These are phyloP conservation scores for Chalcosyrphus nemorum DNA, from an alignment of 2,888 invertebrate genomes.

Conservation along the genomic window DNA sequence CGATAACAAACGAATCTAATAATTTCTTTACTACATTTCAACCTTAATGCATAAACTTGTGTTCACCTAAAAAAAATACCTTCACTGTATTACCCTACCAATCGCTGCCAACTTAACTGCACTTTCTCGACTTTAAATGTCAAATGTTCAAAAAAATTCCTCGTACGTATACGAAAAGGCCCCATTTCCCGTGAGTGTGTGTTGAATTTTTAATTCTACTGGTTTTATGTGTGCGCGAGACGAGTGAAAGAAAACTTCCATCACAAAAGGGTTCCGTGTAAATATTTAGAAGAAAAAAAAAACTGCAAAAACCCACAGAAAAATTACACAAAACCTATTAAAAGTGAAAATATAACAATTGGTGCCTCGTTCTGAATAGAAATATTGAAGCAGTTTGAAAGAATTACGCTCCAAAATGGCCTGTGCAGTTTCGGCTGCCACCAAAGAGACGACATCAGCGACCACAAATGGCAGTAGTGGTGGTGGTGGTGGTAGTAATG, in stretches of 20 bases:
- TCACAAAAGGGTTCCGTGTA: conserved; percentile 48
- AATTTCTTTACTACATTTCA: background rate
- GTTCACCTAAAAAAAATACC: conserved; percentile 29
- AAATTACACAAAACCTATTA: conserved; percentile 9
- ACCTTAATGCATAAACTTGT: conserved; percentile 41
- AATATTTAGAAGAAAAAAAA: conserved; percentile 45
- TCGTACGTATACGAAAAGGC: conserved; percentile 56
- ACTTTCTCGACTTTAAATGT: conserved; percentile 53
- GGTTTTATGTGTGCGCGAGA: conserved; percentile 53
- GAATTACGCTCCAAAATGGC: conserved; percentile 76
- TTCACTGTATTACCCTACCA: conserved; percentile 9
- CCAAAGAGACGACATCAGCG: conserved; percentile 78
- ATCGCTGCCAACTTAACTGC: conserved; percentile 32
- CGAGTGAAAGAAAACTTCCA: conserved; percentile 67
- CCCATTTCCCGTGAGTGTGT: conserved; percentile 47
- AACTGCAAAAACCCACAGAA: background rate
- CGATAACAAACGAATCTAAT: too few species aligned
- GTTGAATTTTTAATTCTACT: conserved; percentile 56
- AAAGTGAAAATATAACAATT: conserved; percentile 5
- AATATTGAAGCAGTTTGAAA: background rate
- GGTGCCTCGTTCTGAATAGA: background rate
- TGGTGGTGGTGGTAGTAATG: conserved; percentile 22
- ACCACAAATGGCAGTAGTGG: conserved; percentile 74
- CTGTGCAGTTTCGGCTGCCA: conserved; percentile 78
- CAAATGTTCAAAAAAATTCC: conserved; percentile 48